phyloP scores from a whole-genome alignment of 2,888 invertebrate genomes.

The Noctua pronuba region DNA sequence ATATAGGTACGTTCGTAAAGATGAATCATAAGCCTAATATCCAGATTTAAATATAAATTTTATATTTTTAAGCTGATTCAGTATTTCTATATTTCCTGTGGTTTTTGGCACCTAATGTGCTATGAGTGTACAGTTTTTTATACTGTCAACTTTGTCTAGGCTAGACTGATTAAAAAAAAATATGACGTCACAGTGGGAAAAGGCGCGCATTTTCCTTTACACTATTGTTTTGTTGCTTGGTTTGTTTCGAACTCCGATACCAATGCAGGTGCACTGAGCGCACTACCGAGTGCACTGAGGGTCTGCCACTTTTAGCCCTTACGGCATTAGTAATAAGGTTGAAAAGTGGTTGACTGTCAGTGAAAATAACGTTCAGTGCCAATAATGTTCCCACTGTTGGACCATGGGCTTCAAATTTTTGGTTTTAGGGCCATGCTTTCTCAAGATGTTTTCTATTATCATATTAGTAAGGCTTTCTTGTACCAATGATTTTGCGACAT shows the following conservation, averaged over 20 bases:
- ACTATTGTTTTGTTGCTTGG: not conserved
- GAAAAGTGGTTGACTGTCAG: too few species aligned
- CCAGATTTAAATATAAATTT: constrained; percentile 1
- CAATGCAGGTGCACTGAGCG: not conserved
- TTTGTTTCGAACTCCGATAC: not conserved
- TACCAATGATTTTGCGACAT: not conserved
- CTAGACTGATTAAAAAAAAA: not conserved
- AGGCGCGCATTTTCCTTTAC: not conserved
- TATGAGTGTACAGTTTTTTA: constrained; percentile 1
- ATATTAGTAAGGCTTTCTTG: not conserved
- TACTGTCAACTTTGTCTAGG: not conserved
- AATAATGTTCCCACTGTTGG: not conserved
- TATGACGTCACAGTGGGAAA: not conserved
- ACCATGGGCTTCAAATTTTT: not conserved
- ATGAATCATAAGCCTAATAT: constrained; percentile 22
- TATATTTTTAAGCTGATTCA: constrained; percentile 6
- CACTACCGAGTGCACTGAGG: too few species aligned
- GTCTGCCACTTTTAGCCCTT: too few species aligned
- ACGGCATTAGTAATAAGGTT: too few species aligned
- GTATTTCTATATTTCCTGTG: not conserved
- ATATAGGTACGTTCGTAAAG: not conserved
- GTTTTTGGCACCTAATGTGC: constrained; percentile 14
- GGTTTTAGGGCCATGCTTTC: not conserved
- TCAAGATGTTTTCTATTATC: not conserved
- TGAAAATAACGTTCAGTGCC: too few species aligned